Percentiles rank a stretch among this genome's conserved stretches.
Conservation (phyloP, 1,140 invertebrate genomes). For the Drosophila prosaltans region DNA sequence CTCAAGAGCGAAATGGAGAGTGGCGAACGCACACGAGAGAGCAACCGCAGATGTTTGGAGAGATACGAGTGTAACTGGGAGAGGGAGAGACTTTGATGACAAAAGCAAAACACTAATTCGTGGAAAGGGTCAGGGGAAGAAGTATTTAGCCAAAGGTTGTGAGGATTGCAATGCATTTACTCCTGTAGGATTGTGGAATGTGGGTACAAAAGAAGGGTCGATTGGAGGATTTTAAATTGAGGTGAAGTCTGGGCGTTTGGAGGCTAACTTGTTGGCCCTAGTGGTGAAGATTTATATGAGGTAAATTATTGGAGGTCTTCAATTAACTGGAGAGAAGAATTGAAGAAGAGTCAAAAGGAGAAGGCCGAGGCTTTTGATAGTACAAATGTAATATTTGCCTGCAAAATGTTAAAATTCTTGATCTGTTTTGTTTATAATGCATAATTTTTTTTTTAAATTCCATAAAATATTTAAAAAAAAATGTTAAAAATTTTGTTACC, state of each 20-base stretch:
- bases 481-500: background rate
- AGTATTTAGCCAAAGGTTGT: background rate
- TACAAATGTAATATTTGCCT: no score
- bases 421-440: no score
- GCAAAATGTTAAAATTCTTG: no score
- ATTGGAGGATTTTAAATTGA: background rate
- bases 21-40: conserved; percentile 13
- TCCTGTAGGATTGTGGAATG: background rate
- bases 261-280: background rate
- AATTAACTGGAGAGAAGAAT: background rate
- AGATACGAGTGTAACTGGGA: conserved; percentile 6
- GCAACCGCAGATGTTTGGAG: conserved; percentile 6
- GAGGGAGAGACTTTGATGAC: background rate
- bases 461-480: background rate
- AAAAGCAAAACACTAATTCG: background rate
- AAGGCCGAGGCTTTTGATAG: no score
- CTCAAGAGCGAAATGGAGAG: conserved; percentile 4
- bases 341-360: background rate
- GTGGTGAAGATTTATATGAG: background rate
- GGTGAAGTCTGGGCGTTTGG: background rate
- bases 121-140: background rate
- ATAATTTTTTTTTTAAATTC: background rate
- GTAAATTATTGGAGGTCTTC: background rate
- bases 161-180: background rate
- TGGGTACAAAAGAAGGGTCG: no score